These are phyloP conservation scores for Rapana venosa DNA, from an alignment of 2,888 invertebrate species.

Conservation along the genomic window DNA sequence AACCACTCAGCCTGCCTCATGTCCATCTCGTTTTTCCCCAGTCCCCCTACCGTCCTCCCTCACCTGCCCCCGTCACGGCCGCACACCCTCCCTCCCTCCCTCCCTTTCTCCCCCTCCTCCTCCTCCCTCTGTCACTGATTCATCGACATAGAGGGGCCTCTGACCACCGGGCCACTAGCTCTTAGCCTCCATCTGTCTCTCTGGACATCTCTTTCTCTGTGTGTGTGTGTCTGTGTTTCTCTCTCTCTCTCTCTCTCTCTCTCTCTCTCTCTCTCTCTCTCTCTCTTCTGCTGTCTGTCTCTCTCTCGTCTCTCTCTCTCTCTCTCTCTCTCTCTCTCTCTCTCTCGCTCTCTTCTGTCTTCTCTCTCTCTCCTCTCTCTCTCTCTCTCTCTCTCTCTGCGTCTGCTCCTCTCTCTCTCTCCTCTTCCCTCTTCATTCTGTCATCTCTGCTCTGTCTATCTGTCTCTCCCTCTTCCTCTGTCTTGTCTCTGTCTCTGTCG, in stretches of 20 bases:
- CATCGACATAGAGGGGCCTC: too few species aligned
- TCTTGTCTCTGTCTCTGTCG: too few species aligned
- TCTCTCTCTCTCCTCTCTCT: not conserved
- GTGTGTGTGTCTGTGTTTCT: not conserved
- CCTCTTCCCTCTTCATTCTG: too few species aligned
- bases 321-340: not conserved
- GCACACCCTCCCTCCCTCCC: not conserved
- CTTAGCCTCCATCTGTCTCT: too few species aligned
- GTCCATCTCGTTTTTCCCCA: not conserved
- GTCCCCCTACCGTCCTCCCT: not conserved
- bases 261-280: not conserved
- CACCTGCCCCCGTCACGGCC: not conserved
- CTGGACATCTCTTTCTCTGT: not conserved
- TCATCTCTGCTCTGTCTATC: too few species aligned
- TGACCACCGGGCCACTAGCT: too few species aligned
- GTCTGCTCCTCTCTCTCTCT: too few species aligned
- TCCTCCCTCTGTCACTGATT: too few species aligned
- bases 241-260: not conserved
- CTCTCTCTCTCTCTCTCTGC: not conserved
- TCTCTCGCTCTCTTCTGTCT: not conserved
- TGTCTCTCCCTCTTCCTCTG: too few species aligned
- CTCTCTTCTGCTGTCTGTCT: not conserved
- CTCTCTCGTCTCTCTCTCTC: not conserved
- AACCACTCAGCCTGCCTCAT: too few species aligned
- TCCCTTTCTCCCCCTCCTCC: not conserved